Percentiles rank a stretch among this genome's conserved stretches.
These are phyloP conservation scores for Squalus acanthias DNA, from an alignment of 2,797 vertebrate species.

Conservation along the genomic window DNA sequence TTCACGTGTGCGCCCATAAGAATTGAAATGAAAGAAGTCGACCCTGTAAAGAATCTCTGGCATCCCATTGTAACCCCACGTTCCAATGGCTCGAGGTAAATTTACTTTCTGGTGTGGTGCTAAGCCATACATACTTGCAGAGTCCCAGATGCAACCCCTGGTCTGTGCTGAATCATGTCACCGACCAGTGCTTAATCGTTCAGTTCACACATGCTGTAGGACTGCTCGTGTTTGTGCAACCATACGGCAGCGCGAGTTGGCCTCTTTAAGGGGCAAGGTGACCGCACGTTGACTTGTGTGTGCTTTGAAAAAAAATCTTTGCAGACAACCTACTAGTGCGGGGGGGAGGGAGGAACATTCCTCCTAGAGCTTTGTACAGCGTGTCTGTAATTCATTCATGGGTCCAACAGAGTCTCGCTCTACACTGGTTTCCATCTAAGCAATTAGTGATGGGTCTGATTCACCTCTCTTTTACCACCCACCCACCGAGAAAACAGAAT, in stretches of 20 bases:
- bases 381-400: neutral
- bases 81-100: too few relatives aligned
- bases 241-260: too few relatives aligned
- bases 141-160: neutral
- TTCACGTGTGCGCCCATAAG: neutral
- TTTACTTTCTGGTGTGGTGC: too few relatives aligned
- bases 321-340: too few relatives aligned
- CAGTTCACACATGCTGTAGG: too few relatives aligned
- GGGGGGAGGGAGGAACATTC: neutral
- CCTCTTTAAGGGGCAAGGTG: too few relatives aligned
- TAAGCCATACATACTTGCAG: neutral
- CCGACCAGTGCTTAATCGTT: neutral
- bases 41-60: neutral
- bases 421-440: neutral
- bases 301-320: neutral
- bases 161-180: neutral
- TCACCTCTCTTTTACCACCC: too few relatives aligned
- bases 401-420: neutral
- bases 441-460: too few relatives aligned
- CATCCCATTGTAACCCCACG: too few relatives aligned
- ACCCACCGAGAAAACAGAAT: neutral
- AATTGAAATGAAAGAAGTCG: neutral
- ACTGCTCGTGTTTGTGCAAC: too few relatives aligned
- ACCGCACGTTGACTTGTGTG: neutral
- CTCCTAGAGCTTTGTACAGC: neutral